Conservation (phyloP, 92 coral and sea anemone genomes). For the Phenganax marumi region DNA sequence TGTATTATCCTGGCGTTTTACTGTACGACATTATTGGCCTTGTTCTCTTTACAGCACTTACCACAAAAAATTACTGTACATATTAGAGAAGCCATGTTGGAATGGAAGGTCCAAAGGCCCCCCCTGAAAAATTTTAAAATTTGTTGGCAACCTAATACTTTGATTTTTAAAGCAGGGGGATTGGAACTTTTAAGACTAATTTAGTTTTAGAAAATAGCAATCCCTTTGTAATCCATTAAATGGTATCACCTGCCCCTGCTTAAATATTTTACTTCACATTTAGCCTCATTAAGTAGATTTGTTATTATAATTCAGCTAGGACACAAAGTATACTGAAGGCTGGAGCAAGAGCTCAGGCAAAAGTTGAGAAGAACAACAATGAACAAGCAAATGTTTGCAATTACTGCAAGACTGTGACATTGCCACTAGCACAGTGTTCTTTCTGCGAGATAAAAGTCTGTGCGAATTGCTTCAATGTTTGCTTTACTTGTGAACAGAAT, state of each 20-base stretch:
- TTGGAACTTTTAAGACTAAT: not conserved
- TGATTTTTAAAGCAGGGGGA: not conserved
- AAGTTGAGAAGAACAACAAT: not conserved
- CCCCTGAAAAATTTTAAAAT: not conserved
- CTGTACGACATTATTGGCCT: not conserved
- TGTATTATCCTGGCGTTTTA: not conserved
- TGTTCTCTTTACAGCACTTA: not conserved
- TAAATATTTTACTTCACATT: not conserved
- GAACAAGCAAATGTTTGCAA: not conserved
- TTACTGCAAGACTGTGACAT: slow-evolving; percentile 55
- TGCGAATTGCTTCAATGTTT: slow-evolving; percentile 62
- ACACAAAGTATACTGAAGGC: slow-evolving; percentile 70
- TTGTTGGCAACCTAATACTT: not conserved
- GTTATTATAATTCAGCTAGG: slow-evolving; percentile 55
- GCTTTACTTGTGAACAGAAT: slow-evolving; percentile 64
- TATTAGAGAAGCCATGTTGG: not conserved
- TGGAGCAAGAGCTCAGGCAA: slow-evolving; percentile 52
- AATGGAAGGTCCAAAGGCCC: not conserved
- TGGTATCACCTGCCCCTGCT: not conserved
- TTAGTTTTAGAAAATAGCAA: not conserved
- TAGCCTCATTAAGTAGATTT: not conserved
- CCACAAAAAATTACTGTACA: not conserved
- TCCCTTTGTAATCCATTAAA: not conserved
- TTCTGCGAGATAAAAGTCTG: slow-evolving; percentile 80
- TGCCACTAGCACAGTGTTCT: slow-evolving; percentile 46